Evolutionary conservation across 2,797 vertebrate genomes (phyloP).

Genomic region (Tenualosa ilisha): DNA sequence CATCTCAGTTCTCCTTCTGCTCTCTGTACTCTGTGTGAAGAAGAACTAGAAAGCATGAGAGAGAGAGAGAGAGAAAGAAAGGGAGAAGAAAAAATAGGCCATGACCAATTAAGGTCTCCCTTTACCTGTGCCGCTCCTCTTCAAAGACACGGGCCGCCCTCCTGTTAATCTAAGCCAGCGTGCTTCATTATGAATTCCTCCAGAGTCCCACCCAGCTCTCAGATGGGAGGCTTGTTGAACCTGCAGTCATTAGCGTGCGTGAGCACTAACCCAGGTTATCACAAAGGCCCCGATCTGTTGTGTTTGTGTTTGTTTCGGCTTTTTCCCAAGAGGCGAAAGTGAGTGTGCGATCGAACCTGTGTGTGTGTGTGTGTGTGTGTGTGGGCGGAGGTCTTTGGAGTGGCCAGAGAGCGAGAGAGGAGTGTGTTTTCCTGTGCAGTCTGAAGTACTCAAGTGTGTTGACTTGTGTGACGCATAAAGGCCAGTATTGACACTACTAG

Average conservation of each 20-base stretch:
- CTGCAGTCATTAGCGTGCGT: slow-evolving; percentile 68
- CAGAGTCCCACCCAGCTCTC: slow-evolving; percentile 75
- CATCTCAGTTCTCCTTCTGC: neutral
- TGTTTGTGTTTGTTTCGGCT: slow-evolving; percentile 58
- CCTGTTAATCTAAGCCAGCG: slow-evolving; percentile 73
- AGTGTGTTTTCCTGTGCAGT: slow-evolving; percentile 51
- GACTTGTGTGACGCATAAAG: slow-evolving; percentile 65
- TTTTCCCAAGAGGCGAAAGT: neutral
- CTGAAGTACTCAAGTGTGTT: slow-evolving; percentile 76
- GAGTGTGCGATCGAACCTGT: neutral
- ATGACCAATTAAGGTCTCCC: slow-evolving; percentile 75
- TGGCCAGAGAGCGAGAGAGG: slow-evolving; percentile 16
- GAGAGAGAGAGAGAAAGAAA: neutral
- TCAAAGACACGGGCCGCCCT: slow-evolving; percentile 70
- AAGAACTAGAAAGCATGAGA: neutral
- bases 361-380: neutral
- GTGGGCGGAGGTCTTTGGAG: neutral
- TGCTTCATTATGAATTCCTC: slow-evolving; percentile 77
- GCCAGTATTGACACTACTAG: slow-evolving; percentile 68
- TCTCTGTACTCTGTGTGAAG: slow-evolving; percentile 9
- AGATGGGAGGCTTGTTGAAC: slow-evolving; percentile 65
- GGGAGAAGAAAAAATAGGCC: slow-evolving; percentile 70
- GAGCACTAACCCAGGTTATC: slow-evolving; percentile 52
- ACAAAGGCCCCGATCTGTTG: slow-evolving; percentile 56
- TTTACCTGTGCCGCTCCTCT: slow-evolving; percentile 72